These are phyloP conservation scores for Austrofundulus limnaeus DNA, from an alignment of 2,113 vertebrate genomes.

Conservation along the genomic window DNA sequence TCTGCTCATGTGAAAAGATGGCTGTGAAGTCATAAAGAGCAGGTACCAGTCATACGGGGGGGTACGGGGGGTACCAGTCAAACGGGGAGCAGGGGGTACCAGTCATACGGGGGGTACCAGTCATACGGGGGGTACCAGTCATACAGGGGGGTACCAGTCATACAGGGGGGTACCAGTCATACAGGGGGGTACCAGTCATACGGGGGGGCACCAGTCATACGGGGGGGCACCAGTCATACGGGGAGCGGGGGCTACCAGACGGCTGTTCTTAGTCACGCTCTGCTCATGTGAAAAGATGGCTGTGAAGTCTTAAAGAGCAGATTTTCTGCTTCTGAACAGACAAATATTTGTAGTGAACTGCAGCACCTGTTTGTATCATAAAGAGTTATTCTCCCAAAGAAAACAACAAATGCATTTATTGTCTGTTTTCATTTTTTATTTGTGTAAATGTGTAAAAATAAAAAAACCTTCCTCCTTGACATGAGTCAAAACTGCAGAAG, in stretches of 20 bases:
- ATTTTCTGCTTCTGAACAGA: conserved; percentile 47
- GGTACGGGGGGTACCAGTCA: no score
- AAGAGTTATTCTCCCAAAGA: background rate
- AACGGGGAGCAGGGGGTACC: conserved; percentile 28
- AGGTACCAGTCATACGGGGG: no score
- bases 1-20: conserved; percentile 49
- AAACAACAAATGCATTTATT: background rate
- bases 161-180: no score
- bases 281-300: conserved; percentile 47
- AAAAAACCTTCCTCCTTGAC: conserved; percentile 25
- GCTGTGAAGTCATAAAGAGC: conserved; percentile 34
- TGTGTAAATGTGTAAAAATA: conserved; percentile 48
- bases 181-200: no score
- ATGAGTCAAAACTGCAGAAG: conserved; percentile 32
- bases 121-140: no score
- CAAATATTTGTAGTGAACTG: conserved; percentile 8
- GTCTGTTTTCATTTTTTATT: conserved; percentile 4
- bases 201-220: no score
- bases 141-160: no score
- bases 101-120: no score
- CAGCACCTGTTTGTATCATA: conserved; percentile 17
- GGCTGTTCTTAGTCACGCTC: conserved; percentile 43
- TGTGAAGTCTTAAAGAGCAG: conserved; percentile 39
- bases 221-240: no score
- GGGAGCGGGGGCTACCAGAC: conserved; percentile 18